Evolutionary conservation across 2,888 invertebrate genomes (phyloP).

Genomic region (Drosophila paramelanica): DNA sequence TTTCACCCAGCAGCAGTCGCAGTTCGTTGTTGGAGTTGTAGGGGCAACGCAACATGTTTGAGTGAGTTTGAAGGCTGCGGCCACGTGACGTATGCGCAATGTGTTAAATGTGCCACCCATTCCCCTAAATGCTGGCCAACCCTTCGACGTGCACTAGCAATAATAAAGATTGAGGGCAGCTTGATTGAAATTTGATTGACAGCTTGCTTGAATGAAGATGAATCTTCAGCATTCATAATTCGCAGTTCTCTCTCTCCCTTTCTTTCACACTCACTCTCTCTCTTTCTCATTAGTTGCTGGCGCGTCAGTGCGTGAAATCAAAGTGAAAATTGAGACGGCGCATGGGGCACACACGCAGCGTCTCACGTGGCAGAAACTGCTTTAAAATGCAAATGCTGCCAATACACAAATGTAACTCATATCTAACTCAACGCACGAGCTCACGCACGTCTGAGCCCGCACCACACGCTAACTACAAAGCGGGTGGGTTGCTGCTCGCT

Average conservation of each 20-base stretch:
- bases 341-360: slow-evolving; percentile 6
- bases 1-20: slow-evolving; percentile 1
- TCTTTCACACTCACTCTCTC: neutral
- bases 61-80: slow-evolving; percentile 62
- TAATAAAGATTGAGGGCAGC: slow-evolving; percentile 45
- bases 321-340: slow-evolving; percentile 43
- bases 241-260: neutral
- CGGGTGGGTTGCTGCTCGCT: neutral
- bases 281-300: slow-evolving; percentile 42
- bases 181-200: slow-evolving; percentile 71
- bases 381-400: slow-evolving; percentile 66
- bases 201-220: slow-evolving; percentile 52
- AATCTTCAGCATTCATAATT: slow-evolving; percentile 24
- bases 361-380: slow-evolving; percentile 67
- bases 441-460: slow-evolving; percentile 61
- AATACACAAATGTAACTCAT: slow-evolving; percentile 48
- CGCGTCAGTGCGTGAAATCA: slow-evolving; percentile 68
- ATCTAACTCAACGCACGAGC: slow-evolving; percentile 45
- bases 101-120: slow-evolving; percentile 17
- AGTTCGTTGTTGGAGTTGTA: slow-evolving; percentile 54
- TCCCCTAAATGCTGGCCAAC: neutral
- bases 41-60: slow-evolving; percentile 75
- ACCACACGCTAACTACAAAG: slow-evolving; percentile 50
- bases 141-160: slow-evolving; percentile 19
- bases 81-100: slow-evolving; percentile 52